These are phyloP conservation scores for Moxostoma hubbsi DNA, from an alignment of 2,797 vertebrate genomes.

Conservation along the genomic window DNA sequence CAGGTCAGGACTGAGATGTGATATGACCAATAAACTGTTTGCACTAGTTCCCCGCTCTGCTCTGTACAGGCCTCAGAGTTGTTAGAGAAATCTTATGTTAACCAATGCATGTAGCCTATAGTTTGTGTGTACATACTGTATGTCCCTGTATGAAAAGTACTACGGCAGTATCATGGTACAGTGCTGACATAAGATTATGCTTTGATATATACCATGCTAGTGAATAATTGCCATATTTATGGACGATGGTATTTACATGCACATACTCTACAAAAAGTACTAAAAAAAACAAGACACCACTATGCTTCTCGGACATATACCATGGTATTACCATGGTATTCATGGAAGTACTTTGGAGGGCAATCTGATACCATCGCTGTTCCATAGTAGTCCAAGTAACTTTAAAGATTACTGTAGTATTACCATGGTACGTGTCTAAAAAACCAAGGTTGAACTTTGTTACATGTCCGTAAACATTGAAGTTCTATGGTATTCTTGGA, in stretches of 20 bases:
- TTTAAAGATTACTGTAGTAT: too few species aligned
- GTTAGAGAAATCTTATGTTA: neutral
- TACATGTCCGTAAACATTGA: too few species aligned
- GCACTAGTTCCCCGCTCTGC: slow-evolving; percentile 25
- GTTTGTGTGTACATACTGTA: neutral
- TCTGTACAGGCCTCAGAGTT: neutral
- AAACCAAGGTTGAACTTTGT: too few species aligned
- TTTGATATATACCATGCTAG: neutral
- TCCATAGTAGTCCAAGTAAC: too few species aligned
- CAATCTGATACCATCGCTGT: too few species aligned
- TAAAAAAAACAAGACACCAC: neutral
- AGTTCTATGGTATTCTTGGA: too few species aligned
- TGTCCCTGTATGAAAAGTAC: neutral
- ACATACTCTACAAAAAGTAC: neutral
- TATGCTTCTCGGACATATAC: too few species aligned
- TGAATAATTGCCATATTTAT: neutral
- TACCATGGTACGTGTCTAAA: too few species aligned
- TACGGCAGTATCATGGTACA: neutral
- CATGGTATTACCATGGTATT: too few species aligned
- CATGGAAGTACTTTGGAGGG: too few species aligned
- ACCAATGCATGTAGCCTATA: neutral
- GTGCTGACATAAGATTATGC: neutral
- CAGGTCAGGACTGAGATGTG: slow-evolving; percentile 68
- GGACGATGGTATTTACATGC: neutral
- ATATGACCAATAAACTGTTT: slow-evolving; percentile 62